These are phyloP conservation scores for Geococcyx californianus DNA, from an alignment of 2,113 vertebrate species.

Conservation along the genomic window DNA sequence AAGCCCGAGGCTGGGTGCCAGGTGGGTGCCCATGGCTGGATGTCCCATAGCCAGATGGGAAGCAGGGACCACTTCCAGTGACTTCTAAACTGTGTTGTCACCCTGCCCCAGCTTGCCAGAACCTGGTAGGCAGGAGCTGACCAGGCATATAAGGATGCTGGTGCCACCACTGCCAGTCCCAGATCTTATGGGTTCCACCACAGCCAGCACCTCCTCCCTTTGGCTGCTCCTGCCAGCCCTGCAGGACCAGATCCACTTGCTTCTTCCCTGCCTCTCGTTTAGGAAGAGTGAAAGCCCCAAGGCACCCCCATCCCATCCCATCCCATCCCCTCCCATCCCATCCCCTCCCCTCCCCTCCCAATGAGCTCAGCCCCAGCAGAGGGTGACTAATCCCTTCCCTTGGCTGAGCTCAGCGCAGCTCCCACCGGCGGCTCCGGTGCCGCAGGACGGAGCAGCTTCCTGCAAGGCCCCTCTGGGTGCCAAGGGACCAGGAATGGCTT, in stretches of 20 bases:
- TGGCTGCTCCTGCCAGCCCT: background rate
- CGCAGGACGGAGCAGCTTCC: background rate
- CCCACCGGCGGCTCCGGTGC: background rate
- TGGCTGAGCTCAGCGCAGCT: background rate
- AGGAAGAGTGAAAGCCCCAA: background rate
- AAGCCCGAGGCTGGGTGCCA: too few species aligned
- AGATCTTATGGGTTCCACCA: accelerated
- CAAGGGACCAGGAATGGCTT: accelerated
- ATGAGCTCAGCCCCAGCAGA: background rate
- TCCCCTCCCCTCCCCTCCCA: too few species aligned
- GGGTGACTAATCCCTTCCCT: background rate
- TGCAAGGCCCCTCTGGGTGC: background rate
- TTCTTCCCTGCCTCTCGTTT: background rate
- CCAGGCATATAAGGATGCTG: accelerated
- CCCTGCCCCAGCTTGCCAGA: background rate
- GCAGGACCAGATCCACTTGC: accelerated
- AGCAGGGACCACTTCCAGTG: background rate
- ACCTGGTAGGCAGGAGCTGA: background rate
- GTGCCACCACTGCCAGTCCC: background rate
- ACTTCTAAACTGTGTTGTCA: background rate
- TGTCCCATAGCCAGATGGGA: background rate
- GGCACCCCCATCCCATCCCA: background rate
- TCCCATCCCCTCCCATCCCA: background rate
- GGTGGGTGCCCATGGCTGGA: background rate
- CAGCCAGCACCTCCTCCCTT: background rate